Conservation (phyloP, 35 echinoderm and acorn worm species). For the Diadema setosum region DNA sequence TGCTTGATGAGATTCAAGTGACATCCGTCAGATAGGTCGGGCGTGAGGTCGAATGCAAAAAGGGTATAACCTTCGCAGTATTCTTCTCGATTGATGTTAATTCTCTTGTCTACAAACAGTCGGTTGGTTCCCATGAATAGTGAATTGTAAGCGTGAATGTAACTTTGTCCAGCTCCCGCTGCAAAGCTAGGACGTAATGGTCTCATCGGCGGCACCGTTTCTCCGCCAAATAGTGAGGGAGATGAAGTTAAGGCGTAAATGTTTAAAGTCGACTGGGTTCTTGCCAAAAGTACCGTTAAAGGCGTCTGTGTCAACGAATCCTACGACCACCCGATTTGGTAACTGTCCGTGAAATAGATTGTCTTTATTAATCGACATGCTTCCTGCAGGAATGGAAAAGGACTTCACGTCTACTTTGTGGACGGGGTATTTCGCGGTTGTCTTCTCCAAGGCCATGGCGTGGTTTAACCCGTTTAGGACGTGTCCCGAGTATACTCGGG, state of each 20-base stretch:
- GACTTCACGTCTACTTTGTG: not conserved
- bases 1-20: conserved; percentile 7
- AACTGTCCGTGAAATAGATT: not conserved
- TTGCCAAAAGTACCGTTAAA: not conserved
- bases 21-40: not conserved
- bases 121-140: conserved; percentile 31
- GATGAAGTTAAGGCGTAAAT: conserved; percentile 21
- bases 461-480: too few relatives aligned
- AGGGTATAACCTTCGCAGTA: conserved; percentile 10
- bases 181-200: conserved; percentile 35
- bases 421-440: not conserved
- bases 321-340: not conserved
- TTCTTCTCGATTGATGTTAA: not conserved
- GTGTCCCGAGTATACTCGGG: too few relatives aligned
- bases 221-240: conserved; percentile 2
- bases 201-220: conserved; percentile 7
- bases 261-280: conserved; percentile 37
- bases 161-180: not conserved
- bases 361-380: not conserved
- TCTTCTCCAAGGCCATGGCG: not conserved
- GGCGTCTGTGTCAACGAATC: not conserved
- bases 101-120: not conserved
- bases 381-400: not conserved
- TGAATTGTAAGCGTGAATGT: conserved; percentile 30
- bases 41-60: conserved; percentile 32